phyloP scores from a whole-genome alignment of 2,888 invertebrate genomes.

The Standfussiana lucernea region DNA sequence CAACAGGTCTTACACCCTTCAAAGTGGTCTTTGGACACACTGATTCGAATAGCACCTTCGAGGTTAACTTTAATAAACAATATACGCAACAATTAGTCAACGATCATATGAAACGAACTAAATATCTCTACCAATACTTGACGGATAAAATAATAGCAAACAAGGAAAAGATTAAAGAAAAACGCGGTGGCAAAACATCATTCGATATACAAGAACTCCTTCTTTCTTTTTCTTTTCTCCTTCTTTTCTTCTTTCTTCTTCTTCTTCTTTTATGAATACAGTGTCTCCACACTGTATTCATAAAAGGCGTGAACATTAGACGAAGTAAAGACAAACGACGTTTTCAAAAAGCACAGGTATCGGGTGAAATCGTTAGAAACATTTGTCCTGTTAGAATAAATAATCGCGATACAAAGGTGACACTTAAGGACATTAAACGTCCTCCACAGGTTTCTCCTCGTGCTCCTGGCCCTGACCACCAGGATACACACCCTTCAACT shows the following conservation, averaged over 20 bases:
- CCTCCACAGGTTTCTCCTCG: not conserved
- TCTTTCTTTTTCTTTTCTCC: too few relatives aligned
- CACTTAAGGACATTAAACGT: constrained; percentile 7
- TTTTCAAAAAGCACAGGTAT: not conserved
- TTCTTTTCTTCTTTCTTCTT: too few relatives aligned
- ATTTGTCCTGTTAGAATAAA: constrained; percentile 2
- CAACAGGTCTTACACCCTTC: not conserved
- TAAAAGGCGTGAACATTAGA: too few relatives aligned
- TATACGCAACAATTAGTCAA: too few relatives aligned
- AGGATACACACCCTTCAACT: not conserved
- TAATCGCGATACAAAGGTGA: not conserved
- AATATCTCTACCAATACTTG: not conserved
- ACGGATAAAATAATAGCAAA: not conserved
- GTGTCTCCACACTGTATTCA: too few relatives aligned
- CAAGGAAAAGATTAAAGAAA: not conserved
- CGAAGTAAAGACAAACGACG: too few relatives aligned
- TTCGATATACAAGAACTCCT: not conserved
- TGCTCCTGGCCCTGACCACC: constrained; percentile 1
- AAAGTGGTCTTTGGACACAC: not conserved
- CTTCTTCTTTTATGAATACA: too few relatives aligned
- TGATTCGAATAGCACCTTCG: not conserved
- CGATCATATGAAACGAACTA: too few relatives aligned
- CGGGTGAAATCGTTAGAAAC: not conserved
- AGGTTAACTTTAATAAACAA: too few relatives aligned
- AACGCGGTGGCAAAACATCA: not conserved